Percentiles rank a stretch among this genome's conserved stretches.
phyloP scores from a whole-genome alignment of 2,113 vertebrate species.

The Struthio camelus region DNA sequence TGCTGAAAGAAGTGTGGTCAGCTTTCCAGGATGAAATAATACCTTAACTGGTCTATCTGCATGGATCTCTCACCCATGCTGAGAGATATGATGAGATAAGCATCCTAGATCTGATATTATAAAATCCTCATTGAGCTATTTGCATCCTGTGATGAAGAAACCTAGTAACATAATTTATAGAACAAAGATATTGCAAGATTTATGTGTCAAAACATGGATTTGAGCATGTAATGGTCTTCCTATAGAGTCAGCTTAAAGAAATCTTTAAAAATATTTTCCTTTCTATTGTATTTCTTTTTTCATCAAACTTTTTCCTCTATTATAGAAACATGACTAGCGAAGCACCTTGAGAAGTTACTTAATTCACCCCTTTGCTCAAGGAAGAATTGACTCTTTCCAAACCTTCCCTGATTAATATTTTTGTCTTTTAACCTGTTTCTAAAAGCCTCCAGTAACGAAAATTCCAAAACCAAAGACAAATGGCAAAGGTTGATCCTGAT shows the following conservation, averaged over 20 bases:
- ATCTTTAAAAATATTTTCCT: not conserved
- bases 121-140: not conserved
- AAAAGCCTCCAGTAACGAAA: not conserved
- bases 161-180: not conserved
- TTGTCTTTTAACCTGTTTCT: not conserved
- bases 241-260: not conserved
- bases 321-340: not conserved
- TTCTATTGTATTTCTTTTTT: not conserved
- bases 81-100: not conserved
- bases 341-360: not conserved
- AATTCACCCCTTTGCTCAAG: not conserved
- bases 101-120: not conserved
- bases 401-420: not conserved
- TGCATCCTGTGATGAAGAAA: not conserved
- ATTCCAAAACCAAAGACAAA: not conserved
- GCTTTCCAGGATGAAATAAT: constrained; percentile 20
- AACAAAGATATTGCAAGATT: not conserved
- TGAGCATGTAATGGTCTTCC: not conserved
- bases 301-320: not conserved
- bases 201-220: not conserved
- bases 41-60: constrained; percentile 16
- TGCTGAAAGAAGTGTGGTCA: not conserved
- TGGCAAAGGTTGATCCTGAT: not conserved
- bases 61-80: not conserved
- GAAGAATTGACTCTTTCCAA: not conserved